Evolutionary conservation across 2,888 invertebrate genomes (phyloP).

Genomic region (Hemistola chrysoprasaria): DNA sequence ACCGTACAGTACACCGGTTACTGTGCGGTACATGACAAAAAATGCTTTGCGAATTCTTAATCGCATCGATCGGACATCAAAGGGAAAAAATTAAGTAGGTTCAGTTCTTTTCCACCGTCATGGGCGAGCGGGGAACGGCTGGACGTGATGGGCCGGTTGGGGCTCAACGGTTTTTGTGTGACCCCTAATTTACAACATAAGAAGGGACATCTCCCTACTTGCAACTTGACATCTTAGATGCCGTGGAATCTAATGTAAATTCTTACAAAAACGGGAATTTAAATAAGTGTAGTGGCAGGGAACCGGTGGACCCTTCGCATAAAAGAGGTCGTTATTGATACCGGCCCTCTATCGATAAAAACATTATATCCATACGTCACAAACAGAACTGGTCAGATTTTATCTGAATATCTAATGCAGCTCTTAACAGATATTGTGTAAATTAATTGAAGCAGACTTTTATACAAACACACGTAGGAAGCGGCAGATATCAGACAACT

Average conservation of each 20-base stretch:
- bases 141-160: conserved; percentile 73
- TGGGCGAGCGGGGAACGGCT: conserved; percentile 55
- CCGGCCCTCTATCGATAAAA: conserved; percentile 58
- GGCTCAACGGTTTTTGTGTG: conserved; percentile 80
- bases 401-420: not conserved
- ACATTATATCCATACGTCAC: conserved; percentile 40
- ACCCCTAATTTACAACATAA: conserved; percentile 79
- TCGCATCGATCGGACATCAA: conserved; percentile 57
- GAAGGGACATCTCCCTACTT: conserved; percentile 67
- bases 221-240: conserved; percentile 69
- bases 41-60: conserved; percentile 66
- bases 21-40: conserved; percentile 53
- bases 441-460: not conserved
- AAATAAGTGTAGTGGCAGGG: conserved; percentile 73
- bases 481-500: not conserved
- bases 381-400: conserved; percentile 13
- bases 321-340: conserved; percentile 69
- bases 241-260: conserved; percentile 77
- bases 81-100: conserved; percentile 59
- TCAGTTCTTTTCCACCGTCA: conserved; percentile 66
- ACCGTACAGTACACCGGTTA: conserved; percentile 69
- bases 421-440: conserved; percentile 2
- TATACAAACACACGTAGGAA: not conserved
- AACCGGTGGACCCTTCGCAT: conserved; percentile 63
- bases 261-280: conserved; percentile 78